Evolutionary conservation across 2,888 invertebrate genomes (phyloP).

Genomic region (Tetragonisca angustula): DNA sequence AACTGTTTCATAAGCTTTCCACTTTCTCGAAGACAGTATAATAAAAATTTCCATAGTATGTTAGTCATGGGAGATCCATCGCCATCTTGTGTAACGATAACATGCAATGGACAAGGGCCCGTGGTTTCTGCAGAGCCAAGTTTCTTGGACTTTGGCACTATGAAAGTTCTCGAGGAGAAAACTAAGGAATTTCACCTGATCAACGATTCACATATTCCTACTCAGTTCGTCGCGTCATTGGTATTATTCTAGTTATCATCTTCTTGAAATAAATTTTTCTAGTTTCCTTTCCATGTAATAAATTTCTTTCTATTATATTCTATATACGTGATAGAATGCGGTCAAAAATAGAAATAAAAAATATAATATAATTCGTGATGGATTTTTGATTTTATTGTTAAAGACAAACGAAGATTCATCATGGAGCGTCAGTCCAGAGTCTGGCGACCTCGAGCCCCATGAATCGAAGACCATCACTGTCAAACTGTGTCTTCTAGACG

Average conservation of each 20-base stretch:
- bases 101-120: constrained; percentile 88
- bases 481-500: constrained; percentile 79
- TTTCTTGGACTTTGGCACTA: constrained; percentile 87
- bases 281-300: no score
- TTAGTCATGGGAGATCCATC: constrained; percentile 83
- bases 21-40: not conserved
- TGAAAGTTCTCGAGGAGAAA: constrained; percentile 85
- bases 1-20: not conserved
- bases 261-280: not conserved
- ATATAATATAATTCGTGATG: not conserved
- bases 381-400: not conserved
- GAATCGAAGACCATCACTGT: constrained; percentile 75
- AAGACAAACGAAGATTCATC: constrained; percentile 67
- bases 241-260: constrained; percentile 47
- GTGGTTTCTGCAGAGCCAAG: constrained; percentile 87
- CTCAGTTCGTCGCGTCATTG: constrained; percentile 85
- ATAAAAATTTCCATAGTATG: constrained; percentile 67
- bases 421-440: constrained; percentile 73
- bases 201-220: constrained; percentile 90
- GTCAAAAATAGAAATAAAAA: no score
- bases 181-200: constrained; percentile 85
- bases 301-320: no score
- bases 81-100: constrained; percentile 84
- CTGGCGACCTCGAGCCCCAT: constrained; percentile 78
- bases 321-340: no score